Percentiles rank a stretch among this genome's conserved stretches.
These are phyloP conservation scores for Geodia barretti DNA, from an alignment of 37 sponge, comb jelly and placozoan species.

Conservation along the genomic window DNA sequence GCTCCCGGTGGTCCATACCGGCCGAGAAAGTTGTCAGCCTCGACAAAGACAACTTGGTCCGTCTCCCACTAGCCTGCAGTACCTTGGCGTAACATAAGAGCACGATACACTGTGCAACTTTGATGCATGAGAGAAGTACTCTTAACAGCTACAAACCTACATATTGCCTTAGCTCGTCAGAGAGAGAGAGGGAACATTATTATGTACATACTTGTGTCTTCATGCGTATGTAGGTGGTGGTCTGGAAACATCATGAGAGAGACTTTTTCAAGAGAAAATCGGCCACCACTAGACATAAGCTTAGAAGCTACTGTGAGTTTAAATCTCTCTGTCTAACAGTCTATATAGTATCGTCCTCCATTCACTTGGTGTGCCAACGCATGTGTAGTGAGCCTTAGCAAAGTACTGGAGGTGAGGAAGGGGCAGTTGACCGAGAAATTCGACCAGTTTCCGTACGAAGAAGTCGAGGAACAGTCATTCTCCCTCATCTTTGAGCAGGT, in stretches of 20 bases:
- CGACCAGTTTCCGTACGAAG: constrained; percentile 71
- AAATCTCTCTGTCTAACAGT: background rate
- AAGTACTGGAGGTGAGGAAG: constrained; percentile 58
- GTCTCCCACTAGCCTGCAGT: background rate
- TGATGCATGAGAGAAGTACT: background rate
- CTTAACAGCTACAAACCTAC: background rate
- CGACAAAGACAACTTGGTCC: constrained; percentile 63
- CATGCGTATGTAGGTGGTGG: background rate
- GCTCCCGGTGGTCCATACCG: constrained; percentile 31
- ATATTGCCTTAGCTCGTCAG: too few relatives aligned
- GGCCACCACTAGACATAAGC: background rate
- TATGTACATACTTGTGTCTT: too few relatives aligned
- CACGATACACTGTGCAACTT: background rate
- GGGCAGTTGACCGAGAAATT: constrained; percentile 71
- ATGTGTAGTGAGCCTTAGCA: constrained; percentile 40
- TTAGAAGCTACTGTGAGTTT: constrained; percentile 14
- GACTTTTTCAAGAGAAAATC: constrained; percentile 16
- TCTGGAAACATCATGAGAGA: constrained; percentile 21
- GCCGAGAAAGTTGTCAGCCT: constrained; percentile 44
- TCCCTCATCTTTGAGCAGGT: constrained; percentile 74
- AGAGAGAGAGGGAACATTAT: too few relatives aligned
- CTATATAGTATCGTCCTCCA: too few relatives aligned
- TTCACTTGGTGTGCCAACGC: background rate
- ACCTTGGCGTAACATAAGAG: background rate
- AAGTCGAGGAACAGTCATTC: constrained; percentile 62